Percentiles rank a stretch among this genome's conserved stretches.
Evolutionary conservation across 1,140 invertebrate genomes (phyloP).

Genomic region (Araneus ventricosus): DNA sequence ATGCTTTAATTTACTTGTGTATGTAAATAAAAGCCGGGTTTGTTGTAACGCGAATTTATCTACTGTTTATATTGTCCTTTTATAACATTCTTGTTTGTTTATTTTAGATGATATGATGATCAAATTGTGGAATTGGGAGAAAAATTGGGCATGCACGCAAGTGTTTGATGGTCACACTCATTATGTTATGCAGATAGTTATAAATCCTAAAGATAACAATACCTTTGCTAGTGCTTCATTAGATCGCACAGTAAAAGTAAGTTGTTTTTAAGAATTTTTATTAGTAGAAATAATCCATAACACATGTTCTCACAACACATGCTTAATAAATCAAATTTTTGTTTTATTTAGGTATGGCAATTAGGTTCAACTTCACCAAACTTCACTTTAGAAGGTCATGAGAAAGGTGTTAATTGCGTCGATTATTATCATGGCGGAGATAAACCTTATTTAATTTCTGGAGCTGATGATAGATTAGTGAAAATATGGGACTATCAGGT

Average conservation of each 20-base stretch:
- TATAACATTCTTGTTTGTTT: not conserved
- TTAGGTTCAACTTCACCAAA: slow-evolving; percentile 97
- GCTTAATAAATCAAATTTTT: not conserved
- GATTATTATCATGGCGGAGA: slow-evolving; percentile 99
- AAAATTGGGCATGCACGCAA: slow-evolving; percentile 97
- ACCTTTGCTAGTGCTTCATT: slow-evolving; percentile 99
- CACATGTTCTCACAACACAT: too few species aligned
- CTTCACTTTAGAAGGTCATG: slow-evolving; percentile 99
- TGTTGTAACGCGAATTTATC: not conserved
- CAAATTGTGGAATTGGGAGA: slow-evolving; percentile 99
- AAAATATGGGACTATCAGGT: slow-evolving; percentile 99
- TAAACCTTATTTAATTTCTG: slow-evolving; percentile 99
- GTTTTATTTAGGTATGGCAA: slow-evolving; percentile 90
- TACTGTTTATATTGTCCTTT: not conserved
- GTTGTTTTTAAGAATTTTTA: slow-evolving; percentile 54
- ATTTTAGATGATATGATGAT: slow-evolving; percentile 97
- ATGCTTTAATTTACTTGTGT: too few species aligned
- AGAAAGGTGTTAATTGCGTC: slow-evolving; percentile 99
- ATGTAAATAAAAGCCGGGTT: too few species aligned
- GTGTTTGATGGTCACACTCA: slow-evolving; percentile 99
- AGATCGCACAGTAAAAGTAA: slow-evolving; percentile 97
- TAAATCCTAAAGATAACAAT: slow-evolving; percentile 99
- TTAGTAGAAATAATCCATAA: too few species aligned
- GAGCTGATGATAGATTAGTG: slow-evolving; percentile 97
- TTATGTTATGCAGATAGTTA: slow-evolving; percentile 99